These are phyloP conservation scores for Leptinotarsa tumamoca DNA, from an alignment of 2,888 invertebrate genomes.

Conservation along the genomic window DNA sequence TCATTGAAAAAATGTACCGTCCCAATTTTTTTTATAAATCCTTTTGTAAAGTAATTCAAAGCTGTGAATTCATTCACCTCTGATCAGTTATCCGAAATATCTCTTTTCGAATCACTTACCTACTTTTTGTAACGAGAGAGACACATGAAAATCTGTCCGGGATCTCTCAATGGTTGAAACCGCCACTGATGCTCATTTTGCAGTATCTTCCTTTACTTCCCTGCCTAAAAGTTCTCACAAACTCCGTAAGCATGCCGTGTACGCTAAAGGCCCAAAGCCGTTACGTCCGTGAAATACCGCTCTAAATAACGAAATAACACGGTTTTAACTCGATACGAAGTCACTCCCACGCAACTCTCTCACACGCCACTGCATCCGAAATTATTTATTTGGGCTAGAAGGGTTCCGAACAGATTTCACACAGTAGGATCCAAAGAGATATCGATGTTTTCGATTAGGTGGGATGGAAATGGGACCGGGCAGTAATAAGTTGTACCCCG, in stretches of 20 bases:
- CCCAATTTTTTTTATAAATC: too few species aligned
- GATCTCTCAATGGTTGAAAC: too few species aligned
- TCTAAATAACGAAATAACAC: constrained; percentile 19
- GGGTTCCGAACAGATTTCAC: constrained; percentile 41
- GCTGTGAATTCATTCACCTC: too few species aligned
- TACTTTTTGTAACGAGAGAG: too few species aligned
- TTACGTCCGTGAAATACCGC: constrained; percentile 17
- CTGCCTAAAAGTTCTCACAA: not conserved
- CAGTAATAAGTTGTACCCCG: constrained; percentile 46
- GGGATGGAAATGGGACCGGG: constrained; percentile 43
- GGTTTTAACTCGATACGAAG: constrained; percentile 23
- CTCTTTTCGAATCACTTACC: too few species aligned
- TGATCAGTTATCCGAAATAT: too few species aligned
- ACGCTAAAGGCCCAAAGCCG: not conserved
- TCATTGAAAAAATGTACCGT: too few species aligned
- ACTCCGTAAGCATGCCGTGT: not conserved
- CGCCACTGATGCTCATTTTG: not conserved
- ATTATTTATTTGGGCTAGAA: constrained; percentile 31
- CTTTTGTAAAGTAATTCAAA: too few species aligned
- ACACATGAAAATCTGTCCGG: too few species aligned
- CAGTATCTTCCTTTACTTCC: not conserved
- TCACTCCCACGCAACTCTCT: constrained; percentile 15
- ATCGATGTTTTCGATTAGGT: constrained; percentile 50
- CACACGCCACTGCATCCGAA: constrained; percentile 27
- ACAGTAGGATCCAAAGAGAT: constrained; percentile 47